Evolutionary conservation across 1,140 invertebrate genomes (phyloP), one percentile per base, ranked within the genome.

Genomic region (Cydia pomonella): DNA sequence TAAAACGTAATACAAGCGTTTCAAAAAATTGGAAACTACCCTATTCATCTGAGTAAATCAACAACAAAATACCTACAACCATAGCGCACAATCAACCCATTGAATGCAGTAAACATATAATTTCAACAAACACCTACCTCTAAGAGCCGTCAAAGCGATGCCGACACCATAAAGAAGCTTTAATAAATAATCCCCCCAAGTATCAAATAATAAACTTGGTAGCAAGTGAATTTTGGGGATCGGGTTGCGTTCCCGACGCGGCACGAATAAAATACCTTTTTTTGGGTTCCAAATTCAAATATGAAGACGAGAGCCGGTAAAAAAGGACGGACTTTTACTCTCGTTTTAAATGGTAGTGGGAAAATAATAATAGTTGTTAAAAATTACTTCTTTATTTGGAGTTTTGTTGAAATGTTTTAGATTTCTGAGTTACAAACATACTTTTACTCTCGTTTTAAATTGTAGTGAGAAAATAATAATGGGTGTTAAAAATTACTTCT

Each of bases 131-230:
- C 84, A 82, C 80, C 79, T 83, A 81, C 86, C 33, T 73, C 72
- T 23, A 75, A 79, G 79, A 88, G 87, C 86, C 77, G 75, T 75
- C 82, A 88, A 91, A 89, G 83, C 73, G 80, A 84, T 77, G 87
- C 89, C 89, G 89, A 82, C 89, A 78, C 78, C 76, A 77, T 80
- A 76, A 85, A 82, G 81, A 77, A 82, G 79, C 74, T 73, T 76
- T 79, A 72, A 83, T 81, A 85, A 89, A 84, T 88, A 91, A 90
- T 87, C 87, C 86, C 79, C 85, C 88, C 79, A 84, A 91, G 90
- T 91, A 92, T 92, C 90, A 90, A 91, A 92, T 92, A 92, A 92
- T 92, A 91, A 91, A 92, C 83, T 91, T 92, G 87, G 91, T 90
- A 92, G 91, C 91, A 92, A 92, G 91, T 92, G 89, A 91, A 90